A percentile compares a stretch with the other conserved stretches of the same genome.
phyloP scores from a whole-genome alignment of 2,888 invertebrate species.

The Ornithoptera priamus region DNA sequence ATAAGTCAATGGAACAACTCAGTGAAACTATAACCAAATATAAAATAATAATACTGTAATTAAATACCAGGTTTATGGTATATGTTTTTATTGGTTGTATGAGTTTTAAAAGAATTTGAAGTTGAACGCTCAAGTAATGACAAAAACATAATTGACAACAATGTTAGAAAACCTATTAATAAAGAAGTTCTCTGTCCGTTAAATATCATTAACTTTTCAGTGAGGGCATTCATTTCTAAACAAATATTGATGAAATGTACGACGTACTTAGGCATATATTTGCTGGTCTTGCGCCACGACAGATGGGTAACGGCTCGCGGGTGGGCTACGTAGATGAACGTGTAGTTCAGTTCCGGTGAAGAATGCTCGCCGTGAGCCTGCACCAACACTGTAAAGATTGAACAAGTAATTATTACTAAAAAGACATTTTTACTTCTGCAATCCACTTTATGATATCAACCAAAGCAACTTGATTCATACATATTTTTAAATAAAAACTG shows the following conservation, averaged over 20 bases:
- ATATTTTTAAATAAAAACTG: no score
- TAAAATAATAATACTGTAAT: no score
- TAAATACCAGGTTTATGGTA: no score
- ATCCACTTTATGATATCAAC: neutral
- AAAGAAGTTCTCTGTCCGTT: neutral
- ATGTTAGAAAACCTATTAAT: no score
- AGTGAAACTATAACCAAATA: no score
- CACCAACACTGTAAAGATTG: conserved; percentile 80
- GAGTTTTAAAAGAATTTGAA: no score
- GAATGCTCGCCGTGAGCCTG: conserved; percentile 85
- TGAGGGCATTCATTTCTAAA: neutral
- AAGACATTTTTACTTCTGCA: neutral
- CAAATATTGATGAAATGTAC: neutral
- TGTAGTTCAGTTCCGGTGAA: conserved; percentile 87
- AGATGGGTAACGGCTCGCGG: conserved; percentile 98
- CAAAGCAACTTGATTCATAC: neutral
- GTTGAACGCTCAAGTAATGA: no score
- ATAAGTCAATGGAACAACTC: neutral
- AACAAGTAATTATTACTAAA: neutral
- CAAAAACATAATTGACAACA: no score
- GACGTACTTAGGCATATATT: conserved; percentile 97
- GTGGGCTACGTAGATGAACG: conserved; percentile 97
- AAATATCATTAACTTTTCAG: neutral
- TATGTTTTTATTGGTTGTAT: no score
- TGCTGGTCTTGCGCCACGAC: conserved; percentile 99